Evolutionary conservation across 2,888 invertebrate species (phyloP), one percentile per base, ranked within the genome.

Genomic region (Ormyrus nitidulus): DNA sequence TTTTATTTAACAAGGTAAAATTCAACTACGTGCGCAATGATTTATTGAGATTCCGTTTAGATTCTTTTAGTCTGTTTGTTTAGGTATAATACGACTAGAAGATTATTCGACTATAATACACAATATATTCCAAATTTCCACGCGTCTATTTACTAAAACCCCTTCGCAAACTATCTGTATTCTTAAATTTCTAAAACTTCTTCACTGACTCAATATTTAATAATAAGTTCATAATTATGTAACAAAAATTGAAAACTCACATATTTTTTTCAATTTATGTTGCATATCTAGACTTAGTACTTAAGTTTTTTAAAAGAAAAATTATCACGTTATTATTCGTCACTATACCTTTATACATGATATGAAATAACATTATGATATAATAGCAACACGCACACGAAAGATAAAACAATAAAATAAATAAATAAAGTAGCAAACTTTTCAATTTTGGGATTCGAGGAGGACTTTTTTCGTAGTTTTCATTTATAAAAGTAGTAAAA

Each of bases 71-170:
- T 54, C 66, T 54, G 34, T 51, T 61, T 53, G 61, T 81, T 74
- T 19, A 74, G 64, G 58, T 77, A 73, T 19, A 19, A 19, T 70
- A 81, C 64, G 80, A 81, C 80, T 81, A 81, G 80, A 81, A 56
- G 73, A 73, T 69, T 80, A 77, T 77, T 80, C 73, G 80, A 80
- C 80, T 80, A 80, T 77, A 68, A 58, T 80, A 77, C 64, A 80
- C 59, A 80, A 68, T 77, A 64, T 9, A 72, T 54, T 19, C 69
- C 64, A 78, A 34, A 59, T n/a, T 44, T 48, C 44, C 58, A 53
- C 44, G 44, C 58, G 8, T 56, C 8, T 70, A 70, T 48, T 56
- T 64, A 58, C 53, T 56, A 69, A 74, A 79, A 59, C 44, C 19
- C 7, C 46, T 66, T 65, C 51, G 9, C 66, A 66, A 54, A 70